Evolutionary conservation across 2,113 vertebrate species (phyloP), one percentile per base, ranked within the genome.

Genomic region (Bubo scandiacus): DNA sequence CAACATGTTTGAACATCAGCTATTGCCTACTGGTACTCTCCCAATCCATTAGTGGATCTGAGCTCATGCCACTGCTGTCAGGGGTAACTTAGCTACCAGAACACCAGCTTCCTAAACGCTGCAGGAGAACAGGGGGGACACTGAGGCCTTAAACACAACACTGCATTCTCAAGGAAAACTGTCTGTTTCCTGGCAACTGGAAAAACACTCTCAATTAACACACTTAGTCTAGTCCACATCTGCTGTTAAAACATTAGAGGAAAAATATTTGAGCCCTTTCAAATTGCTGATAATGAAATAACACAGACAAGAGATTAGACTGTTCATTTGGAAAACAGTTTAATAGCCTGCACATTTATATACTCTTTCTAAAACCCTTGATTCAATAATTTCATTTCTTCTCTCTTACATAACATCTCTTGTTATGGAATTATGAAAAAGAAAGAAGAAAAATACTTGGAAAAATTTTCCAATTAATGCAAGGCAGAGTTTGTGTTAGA

Each of bases 131-230:
- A 83, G 86, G 87, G 92, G 90, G 90, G 83, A 95, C 94, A 83
- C 94, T 84, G 81, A 89, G 94, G 78, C 96, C 79, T 63, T 21
- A 36, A 95, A 78, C 81, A 96, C 92, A 97, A 67, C 95, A 30
- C 93, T 85, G 89, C 88, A 95, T 97, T 97, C 96, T 96, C 21
- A 3, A 88, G 96, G 95, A 97, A 96, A 97, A 96, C 94, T 86
- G 23, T 9, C 93, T 45, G 97, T 98, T 96, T 92, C 98, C 97
- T 97, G 97, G 98, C 97, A 98, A 98, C 98, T 80, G 86, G 88
- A 74, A 97, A 79, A 98, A 98, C 97, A 98, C 86, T 96, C 94
- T 97, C 95, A 97, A 96, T 98, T 96, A 97, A 96, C 61, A 63
- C 62, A 84, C 91, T 95, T 95, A 68, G 93, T 94, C 94, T 96